Evolutionary conservation across 2,888 invertebrate genomes (phyloP).

Genomic region (Sinopyrophorus schimmeli): DNA sequence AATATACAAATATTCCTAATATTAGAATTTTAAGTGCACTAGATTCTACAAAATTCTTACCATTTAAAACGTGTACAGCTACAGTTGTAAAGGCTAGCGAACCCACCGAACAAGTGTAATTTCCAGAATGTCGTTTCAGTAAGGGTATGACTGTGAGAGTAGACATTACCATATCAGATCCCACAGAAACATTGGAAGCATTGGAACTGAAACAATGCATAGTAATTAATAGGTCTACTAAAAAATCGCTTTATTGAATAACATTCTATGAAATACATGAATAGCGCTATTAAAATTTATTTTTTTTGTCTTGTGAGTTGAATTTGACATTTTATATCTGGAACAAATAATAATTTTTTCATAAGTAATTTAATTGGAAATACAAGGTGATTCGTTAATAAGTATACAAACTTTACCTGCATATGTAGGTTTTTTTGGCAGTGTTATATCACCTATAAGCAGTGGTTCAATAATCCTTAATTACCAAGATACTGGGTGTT

Average conservation of each 20-base stretch:
- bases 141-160: constrained; percentile 60
- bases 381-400: too few species aligned
- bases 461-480: too few species aligned
- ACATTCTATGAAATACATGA: constrained; percentile 19
- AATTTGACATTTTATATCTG: constrained; percentile 33
- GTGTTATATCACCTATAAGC: too few species aligned
- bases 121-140: constrained; percentile 62
- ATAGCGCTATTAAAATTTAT: constrained; percentile 20
- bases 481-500: too few species aligned
- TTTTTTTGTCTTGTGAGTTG: constrained; percentile 19
- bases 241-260: constrained; percentile 22
- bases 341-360: constrained; percentile 38
- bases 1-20: too few species aligned
- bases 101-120: constrained; percentile 61
- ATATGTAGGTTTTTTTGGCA: too few species aligned
- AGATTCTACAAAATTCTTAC: too few species aligned
- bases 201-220: constrained; percentile 29
- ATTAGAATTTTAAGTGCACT: background rate
- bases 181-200: constrained; percentile 58
- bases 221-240: constrained; percentile 21
- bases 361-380: too few species aligned
- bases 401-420: too few species aligned
- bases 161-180: constrained; percentile 53
- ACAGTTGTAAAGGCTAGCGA: constrained; percentile 60
- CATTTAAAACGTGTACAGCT: constrained; percentile 65